Evolutionary conservation across 2,113 vertebrate species (phyloP).

Genomic region (Agelaius phoeniceus): DNA sequence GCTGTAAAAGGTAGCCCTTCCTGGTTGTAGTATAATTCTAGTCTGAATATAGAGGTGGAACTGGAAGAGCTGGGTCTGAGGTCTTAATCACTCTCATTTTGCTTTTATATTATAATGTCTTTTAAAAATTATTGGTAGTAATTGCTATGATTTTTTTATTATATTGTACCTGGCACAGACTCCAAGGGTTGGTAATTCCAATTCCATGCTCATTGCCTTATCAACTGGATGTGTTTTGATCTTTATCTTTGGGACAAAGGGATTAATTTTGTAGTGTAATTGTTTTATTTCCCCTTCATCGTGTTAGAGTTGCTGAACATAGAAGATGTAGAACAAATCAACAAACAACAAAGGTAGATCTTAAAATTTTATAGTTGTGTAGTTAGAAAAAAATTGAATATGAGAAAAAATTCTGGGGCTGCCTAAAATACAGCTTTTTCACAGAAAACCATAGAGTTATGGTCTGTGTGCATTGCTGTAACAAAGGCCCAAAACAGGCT

Average conservation of each 20-base stretch:
- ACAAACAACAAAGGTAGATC: neutral
- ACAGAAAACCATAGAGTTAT: neutral
- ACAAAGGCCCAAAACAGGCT: neutral
- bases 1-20: neutral
- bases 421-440: neutral
- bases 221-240: neutral
- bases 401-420: neutral
- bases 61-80: neutral
- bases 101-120: neutral
- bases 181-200: neutral
- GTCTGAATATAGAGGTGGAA: neutral
- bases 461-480: neutral
- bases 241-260: neutral
- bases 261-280: neutral
- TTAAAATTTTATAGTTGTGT: neutral
- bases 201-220: neutral
- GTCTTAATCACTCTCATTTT: neutral
- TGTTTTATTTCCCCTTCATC: neutral
- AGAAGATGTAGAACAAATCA: neutral
- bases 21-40: neutral
- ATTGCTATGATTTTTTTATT: neutral
- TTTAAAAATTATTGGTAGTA: neutral
- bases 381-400: neutral
- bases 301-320: neutral
- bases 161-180: neutral